phyloP scores from a whole-genome alignment of 2,113 vertebrate genomes.

The Hemichromis elongatus region DNA sequence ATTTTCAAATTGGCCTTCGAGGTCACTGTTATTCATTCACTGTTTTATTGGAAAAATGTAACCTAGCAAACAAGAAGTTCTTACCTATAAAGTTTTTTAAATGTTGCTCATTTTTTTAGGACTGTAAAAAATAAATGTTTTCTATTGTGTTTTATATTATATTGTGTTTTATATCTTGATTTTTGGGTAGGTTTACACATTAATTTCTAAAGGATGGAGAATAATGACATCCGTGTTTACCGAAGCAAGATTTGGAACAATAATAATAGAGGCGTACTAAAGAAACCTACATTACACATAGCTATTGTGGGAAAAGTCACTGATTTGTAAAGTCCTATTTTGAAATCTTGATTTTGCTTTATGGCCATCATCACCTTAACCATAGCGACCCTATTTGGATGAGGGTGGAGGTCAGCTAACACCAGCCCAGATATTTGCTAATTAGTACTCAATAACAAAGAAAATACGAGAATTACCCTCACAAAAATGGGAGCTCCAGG shows the following conservation, averaged over 20 bases:
- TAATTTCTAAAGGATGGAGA: not conserved
- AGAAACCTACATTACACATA: not conserved
- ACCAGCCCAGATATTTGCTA: not conserved
- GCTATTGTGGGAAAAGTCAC: not conserved
- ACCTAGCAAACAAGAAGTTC: not conserved
- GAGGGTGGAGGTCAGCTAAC: not conserved
- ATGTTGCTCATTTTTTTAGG: not conserved
- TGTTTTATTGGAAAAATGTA: not conserved
- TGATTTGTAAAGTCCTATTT: not conserved
- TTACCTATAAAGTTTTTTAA: not conserved
- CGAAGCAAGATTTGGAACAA: not conserved
- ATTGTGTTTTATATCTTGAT: not conserved
- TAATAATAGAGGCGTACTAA: not conserved
- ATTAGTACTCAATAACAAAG: too few relatives aligned
- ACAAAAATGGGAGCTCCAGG: too few relatives aligned
- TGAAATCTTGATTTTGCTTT: not conserved
- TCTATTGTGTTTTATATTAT: too few relatives aligned
- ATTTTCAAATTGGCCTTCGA: not conserved
- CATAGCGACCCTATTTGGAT: not conserved
- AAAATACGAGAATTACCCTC: too few relatives aligned
- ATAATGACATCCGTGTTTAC: not conserved
- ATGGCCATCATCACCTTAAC: too few relatives aligned
- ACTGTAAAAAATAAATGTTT: not conserved
- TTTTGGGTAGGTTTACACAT: not conserved
- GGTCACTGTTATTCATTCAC: not conserved